A percentile compares a stretch with the other conserved stretches of the same genome.
Conservation (phyloP, 2,113 vertebrate species). For the Anser cygnoides region DNA sequence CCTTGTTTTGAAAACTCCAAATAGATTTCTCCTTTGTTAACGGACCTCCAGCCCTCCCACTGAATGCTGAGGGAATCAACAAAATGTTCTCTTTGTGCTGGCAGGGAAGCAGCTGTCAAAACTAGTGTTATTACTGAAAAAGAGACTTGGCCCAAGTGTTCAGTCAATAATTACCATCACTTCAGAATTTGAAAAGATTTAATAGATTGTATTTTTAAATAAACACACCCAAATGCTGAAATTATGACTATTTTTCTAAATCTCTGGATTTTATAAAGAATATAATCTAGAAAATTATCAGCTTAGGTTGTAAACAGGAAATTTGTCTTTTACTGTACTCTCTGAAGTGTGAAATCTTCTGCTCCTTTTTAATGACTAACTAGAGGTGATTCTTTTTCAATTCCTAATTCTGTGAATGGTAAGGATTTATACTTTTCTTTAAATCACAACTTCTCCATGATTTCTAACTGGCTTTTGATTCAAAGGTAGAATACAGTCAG, state of each 20-base stretch:
- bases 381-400: neutral
- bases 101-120: slow-evolving; percentile 27
- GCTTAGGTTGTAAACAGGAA: neutral
- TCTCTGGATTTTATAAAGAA: neutral
- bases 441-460: neutral
- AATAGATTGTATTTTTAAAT: neutral
- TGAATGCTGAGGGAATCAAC: neutral
- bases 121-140: neutral
- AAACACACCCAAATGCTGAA: neutral
- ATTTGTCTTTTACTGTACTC: neutral
- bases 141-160: neutral
- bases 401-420: neutral
- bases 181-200: neutral
- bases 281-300: neutral
- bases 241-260: neutral
- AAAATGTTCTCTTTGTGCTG: slow-evolving; percentile 42
- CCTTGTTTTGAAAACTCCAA: neutral
- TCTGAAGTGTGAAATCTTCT: neutral
- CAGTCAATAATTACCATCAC: neutral
- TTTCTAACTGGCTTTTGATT: neutral
- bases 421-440: neutral
- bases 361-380: neutral
- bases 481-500: neutral
- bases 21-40: slow-evolving; percentile 13
- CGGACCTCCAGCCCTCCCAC: neutral